Evolutionary conservation across 1,140 invertebrate species (phyloP).

Genomic region (Drosophila takahashii): DNA sequence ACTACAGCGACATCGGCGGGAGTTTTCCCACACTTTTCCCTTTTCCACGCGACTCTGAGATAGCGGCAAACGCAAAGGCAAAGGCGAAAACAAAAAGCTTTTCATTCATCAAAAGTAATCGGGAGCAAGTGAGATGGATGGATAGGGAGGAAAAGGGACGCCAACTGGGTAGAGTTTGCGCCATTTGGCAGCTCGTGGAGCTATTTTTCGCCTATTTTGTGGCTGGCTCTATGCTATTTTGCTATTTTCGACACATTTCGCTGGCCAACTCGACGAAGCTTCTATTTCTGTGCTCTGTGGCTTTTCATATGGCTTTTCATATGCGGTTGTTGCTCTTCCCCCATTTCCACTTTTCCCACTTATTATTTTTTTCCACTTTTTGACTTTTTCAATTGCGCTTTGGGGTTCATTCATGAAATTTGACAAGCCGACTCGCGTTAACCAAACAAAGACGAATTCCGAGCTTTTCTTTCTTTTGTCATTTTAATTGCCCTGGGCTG

Average conservation of each 20-base stretch:
- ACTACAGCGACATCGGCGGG: constrained; percentile 40
- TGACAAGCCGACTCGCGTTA: constrained; percentile 57
- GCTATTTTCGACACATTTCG: constrained; percentile 57
- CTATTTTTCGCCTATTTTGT: constrained; percentile 67
- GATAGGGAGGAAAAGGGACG: constrained; percentile 16
- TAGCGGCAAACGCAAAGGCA: constrained; percentile 51
- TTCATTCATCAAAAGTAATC: constrained; percentile 80
- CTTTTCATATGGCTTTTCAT: constrained; percentile 2
- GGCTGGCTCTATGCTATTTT: constrained; percentile 51
- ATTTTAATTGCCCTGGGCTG: constrained; percentile 59
- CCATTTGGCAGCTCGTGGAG: constrained; percentile 54
- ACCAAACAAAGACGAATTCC: constrained; percentile 58
- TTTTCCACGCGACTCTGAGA: constrained; percentile 35
- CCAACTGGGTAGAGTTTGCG: constrained; percentile 64
- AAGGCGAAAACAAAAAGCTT: constrained; percentile 66
- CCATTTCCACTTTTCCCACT: neutral
- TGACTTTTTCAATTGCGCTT: constrained; percentile 61
- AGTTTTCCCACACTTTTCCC: neutral
- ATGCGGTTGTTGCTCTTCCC: constrained; percentile 29
- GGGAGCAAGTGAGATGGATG: constrained; percentile 18
- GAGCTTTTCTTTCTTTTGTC: constrained; percentile 61
- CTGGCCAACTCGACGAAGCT: constrained; percentile 70
- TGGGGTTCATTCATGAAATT: constrained; percentile 75
- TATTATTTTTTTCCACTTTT: constrained; percentile 24
- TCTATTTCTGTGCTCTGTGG: constrained; percentile 44